Conservation (phyloP, 2,113 vertebrate genomes). For the Recurvirostra avosetta region DNA sequence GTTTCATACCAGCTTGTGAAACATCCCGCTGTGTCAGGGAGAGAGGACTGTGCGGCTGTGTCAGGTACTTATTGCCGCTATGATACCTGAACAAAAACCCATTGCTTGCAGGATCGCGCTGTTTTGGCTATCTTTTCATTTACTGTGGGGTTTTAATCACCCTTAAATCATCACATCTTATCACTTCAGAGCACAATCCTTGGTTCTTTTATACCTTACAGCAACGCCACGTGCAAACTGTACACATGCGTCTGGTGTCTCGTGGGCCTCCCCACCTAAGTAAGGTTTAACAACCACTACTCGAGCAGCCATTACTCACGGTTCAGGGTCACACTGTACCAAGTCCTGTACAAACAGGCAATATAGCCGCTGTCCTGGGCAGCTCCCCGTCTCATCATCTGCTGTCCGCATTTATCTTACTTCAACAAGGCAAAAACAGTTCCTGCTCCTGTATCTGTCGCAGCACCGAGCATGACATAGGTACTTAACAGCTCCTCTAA, state of each 20-base stretch:
- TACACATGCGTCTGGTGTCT: neutral
- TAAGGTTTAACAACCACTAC: neutral
- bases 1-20: neutral
- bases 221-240: accelerated
- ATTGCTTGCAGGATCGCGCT: neutral
- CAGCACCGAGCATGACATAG: neutral
- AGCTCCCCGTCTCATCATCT: neutral
- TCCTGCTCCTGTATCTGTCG: neutral
- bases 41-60: neutral
- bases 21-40: neutral
- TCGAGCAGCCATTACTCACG: neutral
- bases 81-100: neutral
- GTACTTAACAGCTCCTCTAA: neutral
- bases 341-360: neutral
- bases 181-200: neutral
- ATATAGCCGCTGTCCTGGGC: neutral
- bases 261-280: neutral
- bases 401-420: neutral
- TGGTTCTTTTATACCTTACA: neutral
- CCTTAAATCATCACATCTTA: neutral
- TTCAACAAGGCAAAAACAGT: neutral
- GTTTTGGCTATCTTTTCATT: neutral
- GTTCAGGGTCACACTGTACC: neutral
- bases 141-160: neutral
- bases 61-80: neutral